Conservation (phyloP, 2,888 invertebrate genomes). For the Agriopis aurantiaria region DNA sequence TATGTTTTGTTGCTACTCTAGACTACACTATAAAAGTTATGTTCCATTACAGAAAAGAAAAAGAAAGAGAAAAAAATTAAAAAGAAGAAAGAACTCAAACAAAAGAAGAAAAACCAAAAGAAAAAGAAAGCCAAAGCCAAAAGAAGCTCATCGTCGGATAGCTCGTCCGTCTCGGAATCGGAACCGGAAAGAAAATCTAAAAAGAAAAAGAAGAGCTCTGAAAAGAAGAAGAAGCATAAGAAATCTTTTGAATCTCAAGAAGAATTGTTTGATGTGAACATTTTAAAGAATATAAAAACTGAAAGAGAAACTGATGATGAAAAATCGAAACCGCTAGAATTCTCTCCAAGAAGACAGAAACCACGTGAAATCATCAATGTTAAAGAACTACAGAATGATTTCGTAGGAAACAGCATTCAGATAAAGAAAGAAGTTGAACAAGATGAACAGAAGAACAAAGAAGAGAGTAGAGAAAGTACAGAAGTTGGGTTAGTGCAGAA, state of each 20-base stretch:
- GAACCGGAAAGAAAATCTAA: conserved; percentile 54
- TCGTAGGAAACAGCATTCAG: conserved; percentile 73
- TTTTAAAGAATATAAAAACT: conserved; percentile 79
- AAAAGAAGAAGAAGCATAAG: conserved; percentile 63
- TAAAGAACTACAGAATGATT: conserved; percentile 78
- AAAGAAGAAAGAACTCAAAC: conserved; percentile 68
- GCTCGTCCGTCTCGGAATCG: conserved; percentile 57
- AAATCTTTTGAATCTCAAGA: conserved; percentile 69
- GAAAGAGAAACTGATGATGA: conserved; percentile 79
- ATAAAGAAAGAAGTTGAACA: conserved; percentile 68
- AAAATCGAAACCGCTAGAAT: conserved; percentile 61
- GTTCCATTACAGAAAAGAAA: conserved; percentile 56
- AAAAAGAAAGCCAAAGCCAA: conserved; percentile 66
- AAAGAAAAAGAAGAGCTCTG: conserved; percentile 50
- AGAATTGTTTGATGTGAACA: conserved; percentile 75
- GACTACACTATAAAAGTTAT: not conserved
- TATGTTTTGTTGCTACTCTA: not conserved
- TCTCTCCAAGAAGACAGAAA: conserved; percentile 69
- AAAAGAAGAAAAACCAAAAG: conserved; percentile 68
- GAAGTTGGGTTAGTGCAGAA: conserved; percentile 17
- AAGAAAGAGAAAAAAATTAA: conserved; percentile 68
- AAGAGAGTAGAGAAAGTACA: conserved; percentile 20
- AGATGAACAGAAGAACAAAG: conserved; percentile 16
- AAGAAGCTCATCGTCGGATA: conserved; percentile 61
- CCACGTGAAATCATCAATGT: conserved; percentile 79